phyloP scores from a whole-genome alignment of 2,113 vertebrate species.

The Setophaga kirtlandii region DNA sequence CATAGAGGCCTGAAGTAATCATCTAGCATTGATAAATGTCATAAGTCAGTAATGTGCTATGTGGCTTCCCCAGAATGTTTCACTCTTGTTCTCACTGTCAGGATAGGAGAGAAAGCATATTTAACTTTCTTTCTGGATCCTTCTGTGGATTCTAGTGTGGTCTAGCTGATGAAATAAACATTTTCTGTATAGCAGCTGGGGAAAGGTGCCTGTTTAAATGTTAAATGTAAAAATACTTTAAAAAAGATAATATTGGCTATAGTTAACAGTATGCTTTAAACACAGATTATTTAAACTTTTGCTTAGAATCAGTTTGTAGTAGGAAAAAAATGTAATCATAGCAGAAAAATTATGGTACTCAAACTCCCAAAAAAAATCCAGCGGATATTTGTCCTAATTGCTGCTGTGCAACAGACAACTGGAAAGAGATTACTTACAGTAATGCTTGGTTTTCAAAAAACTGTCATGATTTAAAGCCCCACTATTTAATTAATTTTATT shows the following conservation, averaged over 20 bases:
- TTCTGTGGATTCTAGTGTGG: background rate
- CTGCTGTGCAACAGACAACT: background rate
- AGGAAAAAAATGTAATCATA: background rate
- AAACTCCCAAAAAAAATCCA: background rate
- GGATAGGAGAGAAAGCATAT: background rate
- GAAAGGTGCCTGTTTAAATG: background rate
- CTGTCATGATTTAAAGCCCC: background rate
- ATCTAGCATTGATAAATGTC: background rate
- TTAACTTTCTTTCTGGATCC: background rate
- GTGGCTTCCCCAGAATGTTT: conserved; percentile 6
- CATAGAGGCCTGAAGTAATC: background rate
- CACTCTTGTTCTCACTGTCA: background rate
- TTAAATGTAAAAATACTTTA: background rate
- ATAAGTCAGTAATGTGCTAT: background rate
- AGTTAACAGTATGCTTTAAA: background rate
- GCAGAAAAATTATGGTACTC: background rate
- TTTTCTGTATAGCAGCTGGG: background rate
- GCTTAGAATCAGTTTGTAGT: background rate
- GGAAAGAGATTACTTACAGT: background rate
- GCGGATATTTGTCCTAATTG: background rate
- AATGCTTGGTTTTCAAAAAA: background rate
- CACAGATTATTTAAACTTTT: background rate
- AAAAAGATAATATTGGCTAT: fast-evolving
- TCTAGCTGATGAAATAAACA: background rate
- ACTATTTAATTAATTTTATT: background rate